These are phyloP conservation scores for Pangasius mekongensis DNA, from an alignment of 2,797 vertebrate genomes.

Conservation along the genomic window DNA sequence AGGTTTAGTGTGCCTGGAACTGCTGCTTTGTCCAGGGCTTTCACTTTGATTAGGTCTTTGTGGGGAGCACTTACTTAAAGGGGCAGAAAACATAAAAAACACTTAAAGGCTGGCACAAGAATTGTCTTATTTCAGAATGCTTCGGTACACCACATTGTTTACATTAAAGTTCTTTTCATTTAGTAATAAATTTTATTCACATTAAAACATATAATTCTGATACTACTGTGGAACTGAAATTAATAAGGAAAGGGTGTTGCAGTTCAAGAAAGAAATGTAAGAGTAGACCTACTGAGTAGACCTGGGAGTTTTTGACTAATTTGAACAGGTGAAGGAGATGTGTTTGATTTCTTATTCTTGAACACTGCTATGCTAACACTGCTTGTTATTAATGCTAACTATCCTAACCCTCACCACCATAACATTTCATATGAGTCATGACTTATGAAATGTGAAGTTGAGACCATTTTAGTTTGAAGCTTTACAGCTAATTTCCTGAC, in stretches of 20 bases:
- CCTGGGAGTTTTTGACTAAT: background rate
- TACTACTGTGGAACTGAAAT: background rate
- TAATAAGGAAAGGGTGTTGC: background rate
- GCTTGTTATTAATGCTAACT: background rate
- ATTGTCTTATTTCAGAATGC: background rate
- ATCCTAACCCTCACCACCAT: background rate
- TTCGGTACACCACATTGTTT: background rate
- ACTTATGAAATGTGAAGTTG: background rate
- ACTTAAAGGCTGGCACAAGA: background rate
- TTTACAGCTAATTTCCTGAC: background rate
- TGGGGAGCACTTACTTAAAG: background rate
- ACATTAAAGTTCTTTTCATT: background rate
- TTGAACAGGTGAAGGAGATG: background rate
- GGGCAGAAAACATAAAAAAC: background rate
- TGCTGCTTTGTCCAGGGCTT: background rate
- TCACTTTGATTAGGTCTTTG: slow-evolving; percentile 21
- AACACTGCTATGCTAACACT: background rate
- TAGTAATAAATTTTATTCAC: background rate
- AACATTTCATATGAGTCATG: background rate
- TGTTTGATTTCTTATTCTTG: background rate
- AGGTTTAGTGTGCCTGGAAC: background rate
- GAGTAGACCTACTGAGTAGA: background rate
- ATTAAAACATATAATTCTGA: background rate
- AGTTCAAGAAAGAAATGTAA: background rate
- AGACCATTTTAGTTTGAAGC: background rate